A percentile compares a stretch with the other conserved stretches of the same genome.
These are phyloP conservation scores for Pyrochroa serraticornis DNA, from an alignment of 2,888 invertebrate genomes.

Conservation along the genomic window DNA sequence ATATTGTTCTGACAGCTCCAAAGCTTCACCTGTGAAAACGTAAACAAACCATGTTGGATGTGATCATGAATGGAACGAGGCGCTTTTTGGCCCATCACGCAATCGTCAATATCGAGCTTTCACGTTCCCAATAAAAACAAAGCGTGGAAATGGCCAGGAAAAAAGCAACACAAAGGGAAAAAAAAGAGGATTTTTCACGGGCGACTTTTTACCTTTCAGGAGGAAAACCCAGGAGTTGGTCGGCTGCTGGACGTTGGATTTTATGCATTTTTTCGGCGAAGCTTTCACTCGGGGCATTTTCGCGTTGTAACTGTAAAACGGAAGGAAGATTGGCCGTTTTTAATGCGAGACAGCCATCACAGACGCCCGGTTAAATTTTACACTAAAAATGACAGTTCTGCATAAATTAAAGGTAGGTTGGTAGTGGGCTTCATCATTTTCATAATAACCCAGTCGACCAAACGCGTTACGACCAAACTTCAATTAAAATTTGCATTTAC, in stretches of 20 bases:
- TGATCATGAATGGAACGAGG: conserved; percentile 15
- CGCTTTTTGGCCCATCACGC: not conserved
- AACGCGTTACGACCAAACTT: not conserved
- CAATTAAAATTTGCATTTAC: not conserved
- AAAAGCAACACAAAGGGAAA: conserved; percentile 18
- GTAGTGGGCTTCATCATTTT: conserved; percentile 25
- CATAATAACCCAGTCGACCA: conserved; percentile 29
- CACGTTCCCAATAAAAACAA: conserved; percentile 12
- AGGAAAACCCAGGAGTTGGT: conserved; percentile 74
- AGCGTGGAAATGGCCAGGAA: conserved; percentile 5
- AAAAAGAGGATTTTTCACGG: not conserved
- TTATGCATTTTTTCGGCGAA: conserved; percentile 62
- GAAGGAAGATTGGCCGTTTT: conserved; percentile 11
- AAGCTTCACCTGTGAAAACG: conserved; percentile 57
- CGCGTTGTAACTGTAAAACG: conserved; percentile 8
- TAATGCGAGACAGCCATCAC: conserved; percentile 34
- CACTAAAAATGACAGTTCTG: conserved; percentile 42
- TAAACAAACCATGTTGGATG: conserved; percentile 16
- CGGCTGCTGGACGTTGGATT: conserved; percentile 62
- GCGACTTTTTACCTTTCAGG: conserved; percentile 63
- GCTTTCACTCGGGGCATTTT: conserved; percentile 66
- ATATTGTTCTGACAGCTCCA: conserved; percentile 58
- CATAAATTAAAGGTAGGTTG: conserved; percentile 33
- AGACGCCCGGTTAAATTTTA: conserved; percentile 42
- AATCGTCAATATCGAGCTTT: conserved; percentile 15